Conservation (phyloP, 1,140 invertebrate species). For the Dendroctonus ponderosae region DNA sequence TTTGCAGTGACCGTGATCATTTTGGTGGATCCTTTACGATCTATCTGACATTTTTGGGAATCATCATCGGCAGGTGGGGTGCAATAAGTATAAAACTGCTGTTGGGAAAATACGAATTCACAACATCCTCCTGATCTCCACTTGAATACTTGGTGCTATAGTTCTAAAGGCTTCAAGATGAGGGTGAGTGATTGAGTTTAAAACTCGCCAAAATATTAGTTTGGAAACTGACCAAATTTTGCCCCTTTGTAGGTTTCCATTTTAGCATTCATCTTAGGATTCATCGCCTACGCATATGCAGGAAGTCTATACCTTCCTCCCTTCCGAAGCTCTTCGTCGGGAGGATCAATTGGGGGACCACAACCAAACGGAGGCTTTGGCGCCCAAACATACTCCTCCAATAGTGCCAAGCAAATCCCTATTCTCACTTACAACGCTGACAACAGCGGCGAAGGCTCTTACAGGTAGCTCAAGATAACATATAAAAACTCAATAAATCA, state of each 20-base stretch:
- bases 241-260: conserved; percentile 19
- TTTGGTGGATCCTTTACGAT: conserved; percentile 5
- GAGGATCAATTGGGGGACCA: neutral
- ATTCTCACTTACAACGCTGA: conserved; percentile 46
- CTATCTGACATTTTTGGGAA: conserved; percentile 4
- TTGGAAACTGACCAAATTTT: neutral
- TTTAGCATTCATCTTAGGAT: conserved; percentile 32
- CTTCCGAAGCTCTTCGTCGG: neutral
- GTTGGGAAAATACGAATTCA: too few relatives aligned
- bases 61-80: conserved; percentile 12
- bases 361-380: conserved; percentile 2
- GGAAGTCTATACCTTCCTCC: conserved; percentile 63
- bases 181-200: too few relatives aligned
- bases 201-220: too few relatives aligned
- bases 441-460: conserved; percentile 45
- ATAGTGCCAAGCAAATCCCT: conserved; percentile 45
- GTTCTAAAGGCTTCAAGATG: too few relatives aligned
- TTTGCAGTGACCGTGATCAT: conserved; percentile 18
- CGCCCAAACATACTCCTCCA: neutral
- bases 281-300: conserved; percentile 48
- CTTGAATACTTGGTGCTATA: too few relatives aligned
- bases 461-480: conserved; percentile 36
- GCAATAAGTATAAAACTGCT: conserved; percentile 7
- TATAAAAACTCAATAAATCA: neutral
- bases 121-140: too few relatives aligned